Conservation (phyloP, 2,888 invertebrate genomes). For the Fabriciana adippe region DNA sequence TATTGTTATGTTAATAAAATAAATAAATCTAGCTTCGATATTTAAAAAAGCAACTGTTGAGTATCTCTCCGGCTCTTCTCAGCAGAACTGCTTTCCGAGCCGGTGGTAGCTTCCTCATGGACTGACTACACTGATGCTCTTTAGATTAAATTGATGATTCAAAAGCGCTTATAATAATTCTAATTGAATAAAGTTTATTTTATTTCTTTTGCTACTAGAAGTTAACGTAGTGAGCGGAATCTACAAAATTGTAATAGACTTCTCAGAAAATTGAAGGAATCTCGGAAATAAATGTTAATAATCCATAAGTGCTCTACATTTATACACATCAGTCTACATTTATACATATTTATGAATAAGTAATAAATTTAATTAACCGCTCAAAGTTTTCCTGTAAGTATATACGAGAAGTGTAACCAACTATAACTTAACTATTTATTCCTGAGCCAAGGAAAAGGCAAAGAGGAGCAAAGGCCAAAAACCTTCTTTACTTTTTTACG, state of each 20-base stretch:
- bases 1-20: too few species aligned
- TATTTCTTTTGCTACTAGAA: slow-evolving; percentile 5
- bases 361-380: neutral
- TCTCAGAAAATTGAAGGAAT: neutral
- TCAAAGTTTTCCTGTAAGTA: neutral
- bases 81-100: too few species aligned
- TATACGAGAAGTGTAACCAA: slow-evolving; percentile 2
- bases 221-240: neutral
- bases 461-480: slow-evolving; percentile 32
- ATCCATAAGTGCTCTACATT: slow-evolving; percentile 31
- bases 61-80: too few species aligned
- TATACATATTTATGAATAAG: slow-evolving; percentile 16
- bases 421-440: neutral
- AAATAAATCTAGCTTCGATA: too few species aligned
- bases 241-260: neutral
- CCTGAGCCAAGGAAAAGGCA: slow-evolving; percentile 42
- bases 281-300: neutral
- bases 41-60: too few species aligned
- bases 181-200: too few species aligned
- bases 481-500: slow-evolving; percentile 58
- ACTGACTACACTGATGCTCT: too few species aligned
- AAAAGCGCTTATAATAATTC: too few species aligned
- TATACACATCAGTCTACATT: too few species aligned
- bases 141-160: too few species aligned
- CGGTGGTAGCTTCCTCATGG: too few species aligned